Conservation (phyloP, 2,113 vertebrate species). For the Copsychus sechellarum region DNA sequence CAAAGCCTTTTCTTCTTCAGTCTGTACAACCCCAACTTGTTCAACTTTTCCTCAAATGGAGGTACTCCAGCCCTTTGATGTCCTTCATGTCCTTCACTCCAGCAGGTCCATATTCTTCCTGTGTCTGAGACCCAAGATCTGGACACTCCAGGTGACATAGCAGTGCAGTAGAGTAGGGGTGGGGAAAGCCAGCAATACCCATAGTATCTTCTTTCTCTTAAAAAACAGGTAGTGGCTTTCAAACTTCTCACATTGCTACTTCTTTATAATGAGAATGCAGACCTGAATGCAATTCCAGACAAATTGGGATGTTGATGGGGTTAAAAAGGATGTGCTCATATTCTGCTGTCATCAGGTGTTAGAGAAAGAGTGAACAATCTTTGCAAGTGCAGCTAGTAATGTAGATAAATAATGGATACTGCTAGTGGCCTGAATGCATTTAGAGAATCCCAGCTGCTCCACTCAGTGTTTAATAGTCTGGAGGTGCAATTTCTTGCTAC, state of each 20-base stretch:
- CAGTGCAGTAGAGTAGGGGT: not conserved
- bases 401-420: slow-evolving; percentile 55
- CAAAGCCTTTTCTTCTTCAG: not conserved
- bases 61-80: not conserved
- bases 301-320: not conserved
- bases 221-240: not conserved
- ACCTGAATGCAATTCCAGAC: not conserved
- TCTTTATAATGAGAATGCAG: not conserved
- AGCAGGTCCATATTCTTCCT: not conserved
- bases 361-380: not conserved
- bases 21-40: not conserved
- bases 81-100: not conserved
- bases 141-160: not conserved
- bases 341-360: not conserved
- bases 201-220: not conserved
- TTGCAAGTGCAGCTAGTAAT: slow-evolving; percentile 24
- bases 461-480: slow-evolving; percentile 48
- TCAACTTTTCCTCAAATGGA: not conserved
- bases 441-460: slow-evolving; percentile 49
- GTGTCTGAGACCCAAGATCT: not conserved
- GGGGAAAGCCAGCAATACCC: not conserved
- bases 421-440: slow-evolving; percentile 42
- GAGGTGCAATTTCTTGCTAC: slow-evolving; percentile 50
- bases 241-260: not conserved
- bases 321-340: not conserved